A percentile compares a stretch with the other conserved stretches of the same genome.
Evolutionary conservation across 2,888 invertebrate species (phyloP).

Genomic region (Abrostola triplasia): DNA sequence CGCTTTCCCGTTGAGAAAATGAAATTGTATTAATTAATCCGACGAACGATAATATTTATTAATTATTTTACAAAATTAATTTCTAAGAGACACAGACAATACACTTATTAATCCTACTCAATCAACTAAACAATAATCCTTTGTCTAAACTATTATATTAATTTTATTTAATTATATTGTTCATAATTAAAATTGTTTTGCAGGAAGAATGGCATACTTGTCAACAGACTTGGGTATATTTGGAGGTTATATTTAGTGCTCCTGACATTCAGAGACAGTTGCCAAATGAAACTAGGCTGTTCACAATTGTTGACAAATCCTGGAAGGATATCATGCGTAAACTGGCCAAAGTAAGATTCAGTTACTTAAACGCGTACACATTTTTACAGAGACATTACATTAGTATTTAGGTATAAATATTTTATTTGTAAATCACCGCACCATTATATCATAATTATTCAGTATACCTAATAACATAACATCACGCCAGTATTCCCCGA

Average conservation of each 20-base stretch:
- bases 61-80: neutral
- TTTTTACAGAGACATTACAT: no score
- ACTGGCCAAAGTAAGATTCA: slow-evolving; percentile 90
- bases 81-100: neutral
- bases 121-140: neutral
- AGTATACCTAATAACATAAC: no score
- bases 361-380: neutral
- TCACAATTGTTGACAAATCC: slow-evolving; percentile 95
- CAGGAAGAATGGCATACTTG: slow-evolving; percentile 96
- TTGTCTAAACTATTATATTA: neutral
- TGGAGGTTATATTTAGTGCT: slow-evolving; percentile 98
- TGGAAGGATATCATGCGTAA: slow-evolving; percentile 96
- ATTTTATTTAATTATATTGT: neutral
- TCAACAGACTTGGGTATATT: slow-evolving; percentile 97
- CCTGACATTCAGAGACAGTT: slow-evolving; percentile 98
- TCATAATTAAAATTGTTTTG: neutral
- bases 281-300: slow-evolving; percentile 96
- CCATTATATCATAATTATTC: no score
- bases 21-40: no score
- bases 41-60: no score
- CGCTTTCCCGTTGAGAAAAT: no score
- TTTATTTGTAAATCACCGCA: no score
- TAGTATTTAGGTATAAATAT: no score
- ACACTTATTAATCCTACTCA: neutral
- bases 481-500: no score